A percentile compares a stretch with the other conserved stretches of the same genome.
phyloP scores from a whole-genome alignment of 2,113 vertebrate species.

The Probosciger aterrimus region DNA sequence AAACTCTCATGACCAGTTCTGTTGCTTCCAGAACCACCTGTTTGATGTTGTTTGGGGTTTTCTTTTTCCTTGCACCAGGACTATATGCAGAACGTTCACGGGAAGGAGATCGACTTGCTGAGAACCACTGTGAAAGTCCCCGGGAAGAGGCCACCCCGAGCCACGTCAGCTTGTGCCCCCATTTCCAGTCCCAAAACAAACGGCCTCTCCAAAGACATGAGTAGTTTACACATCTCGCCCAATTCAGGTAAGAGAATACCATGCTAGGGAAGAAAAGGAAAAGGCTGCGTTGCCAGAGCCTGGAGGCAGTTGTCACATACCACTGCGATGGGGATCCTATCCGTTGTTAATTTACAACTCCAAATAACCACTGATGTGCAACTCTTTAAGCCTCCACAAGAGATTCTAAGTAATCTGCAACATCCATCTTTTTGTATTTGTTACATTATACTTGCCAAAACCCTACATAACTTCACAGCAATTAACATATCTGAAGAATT shows the following conservation, averaged over 20 bases:
- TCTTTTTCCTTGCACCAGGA: slow-evolving; percentile 72
- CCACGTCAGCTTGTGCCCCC: slow-evolving; percentile 88
- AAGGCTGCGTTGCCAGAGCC: not conserved
- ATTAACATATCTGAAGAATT: not conserved
- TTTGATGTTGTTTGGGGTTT: not conserved
- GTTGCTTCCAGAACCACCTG: not conserved
- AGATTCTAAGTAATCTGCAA: not conserved
- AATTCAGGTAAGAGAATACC: slow-evolving; percentile 77
- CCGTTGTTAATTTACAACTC: not conserved
- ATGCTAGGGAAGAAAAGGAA: fast-evolving
- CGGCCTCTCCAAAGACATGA: slow-evolving; percentile 93
- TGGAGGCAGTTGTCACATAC: not conserved
- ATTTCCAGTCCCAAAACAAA: slow-evolving; percentile 91
- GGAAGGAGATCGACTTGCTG: slow-evolving; percentile 94
- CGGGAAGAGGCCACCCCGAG: slow-evolving; percentile 92
- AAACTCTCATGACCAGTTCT: not conserved
- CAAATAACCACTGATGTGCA: not conserved
- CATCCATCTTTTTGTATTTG: not conserved
- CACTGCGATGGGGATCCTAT: not conserved
- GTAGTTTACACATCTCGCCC: slow-evolving; percentile 88
- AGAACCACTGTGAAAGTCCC: slow-evolving; percentile 97
- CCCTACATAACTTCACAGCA: not conserved
- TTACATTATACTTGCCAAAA: not conserved
- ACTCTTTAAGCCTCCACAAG: not conserved
- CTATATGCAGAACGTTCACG: slow-evolving; percentile 98